Evolutionary conservation across 1,140 invertebrate genomes (phyloP), one percentile per base, ranked within the genome.

Genomic region (Sitophilus oryzae): DNA sequence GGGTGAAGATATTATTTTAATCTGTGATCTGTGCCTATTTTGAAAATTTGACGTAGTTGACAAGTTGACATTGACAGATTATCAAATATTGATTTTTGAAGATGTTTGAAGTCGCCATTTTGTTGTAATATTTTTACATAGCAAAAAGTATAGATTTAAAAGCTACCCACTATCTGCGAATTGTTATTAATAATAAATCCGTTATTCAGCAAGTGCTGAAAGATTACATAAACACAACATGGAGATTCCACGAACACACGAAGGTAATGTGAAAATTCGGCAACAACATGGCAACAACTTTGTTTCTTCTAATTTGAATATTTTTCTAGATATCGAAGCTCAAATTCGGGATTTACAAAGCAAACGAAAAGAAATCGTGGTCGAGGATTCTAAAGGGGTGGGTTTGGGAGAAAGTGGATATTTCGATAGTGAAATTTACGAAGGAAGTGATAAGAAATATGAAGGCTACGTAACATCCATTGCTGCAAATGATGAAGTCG

Each of bases 391-490:
- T 2, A 79, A 81, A 62, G 82, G 90, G 50, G 89, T 95, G n/a
- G 88, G 88, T 2, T 74, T 96, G 41, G 89, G 91, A 47, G 88
- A 93, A 61, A 85, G 84, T 65, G 91, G 89, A 9, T 90, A 84
- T 65, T 96, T 91, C 76, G 94, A 98, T 74, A 85, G 83, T 67
- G 93, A 96, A 62, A 93, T 97, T 61, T 97, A 96, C 74, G 91
- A 92, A 69, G 85, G 73, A 15, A 77, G 78, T 3, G 88, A 88
- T 61, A 83, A 83, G 16, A 90, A 91, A 71, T 96, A 88, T 76
- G 91, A 91, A 69, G 92, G 91, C 25, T 97, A 96, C 77, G 91
- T 93, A 35, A 94, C 91, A 50, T 96, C 93, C 0, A 97, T 97
- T 76, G 92, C 92, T 47, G 86, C 92, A 0, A 95, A 93, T 76